Conservation (phyloP, 2,888 invertebrate species). For the Epistrophe grossulariae region DNA sequence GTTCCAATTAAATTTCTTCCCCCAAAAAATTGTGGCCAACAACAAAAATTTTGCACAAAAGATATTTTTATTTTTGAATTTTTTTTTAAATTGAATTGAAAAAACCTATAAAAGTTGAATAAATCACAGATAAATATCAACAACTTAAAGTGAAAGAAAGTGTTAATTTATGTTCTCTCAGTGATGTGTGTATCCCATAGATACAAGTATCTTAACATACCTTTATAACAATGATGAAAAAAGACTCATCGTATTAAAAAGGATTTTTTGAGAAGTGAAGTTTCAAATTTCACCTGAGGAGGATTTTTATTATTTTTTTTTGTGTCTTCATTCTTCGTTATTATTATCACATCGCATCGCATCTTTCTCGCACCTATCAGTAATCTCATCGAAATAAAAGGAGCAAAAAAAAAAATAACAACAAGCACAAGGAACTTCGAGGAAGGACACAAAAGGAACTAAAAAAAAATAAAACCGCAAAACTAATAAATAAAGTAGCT, state of each 20-base stretch:
- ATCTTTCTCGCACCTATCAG: conserved; percentile 63
- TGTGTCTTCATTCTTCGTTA: conserved; percentile 14
- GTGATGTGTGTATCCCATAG: conserved; percentile 19
- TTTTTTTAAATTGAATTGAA: conserved; percentile 4
- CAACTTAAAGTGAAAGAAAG: conserved; percentile 62
- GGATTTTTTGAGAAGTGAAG: conserved; percentile 49
- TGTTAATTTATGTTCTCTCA: conserved; percentile 5
- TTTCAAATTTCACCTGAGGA: conserved; percentile 66
- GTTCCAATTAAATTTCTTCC: not conserved
- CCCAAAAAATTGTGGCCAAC: conserved; percentile 4
- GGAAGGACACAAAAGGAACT: conserved; percentile 18
- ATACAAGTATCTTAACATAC: conserved; percentile 29
- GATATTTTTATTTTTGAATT: conserved; percentile 42
- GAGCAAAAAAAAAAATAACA: conserved; percentile 35
- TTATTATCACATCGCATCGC: conserved; percentile 57
- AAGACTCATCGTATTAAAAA: conserved; percentile 9
- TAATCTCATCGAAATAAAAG: conserved; percentile 58
- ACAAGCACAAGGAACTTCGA: not conserved
- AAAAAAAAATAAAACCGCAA: conserved; percentile 62
- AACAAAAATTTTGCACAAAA: conserved; percentile 25
- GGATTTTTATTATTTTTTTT: conserved; percentile 22
- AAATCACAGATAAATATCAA: conserved; percentile 52
- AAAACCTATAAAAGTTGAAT: conserved; percentile 33
- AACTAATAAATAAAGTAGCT: conserved; percentile 74
- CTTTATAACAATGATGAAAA: not conserved